These are phyloP conservation scores for Vireo altiloquus DNA, from an alignment of 2,113 vertebrate genomes.

Conservation along the genomic window DNA sequence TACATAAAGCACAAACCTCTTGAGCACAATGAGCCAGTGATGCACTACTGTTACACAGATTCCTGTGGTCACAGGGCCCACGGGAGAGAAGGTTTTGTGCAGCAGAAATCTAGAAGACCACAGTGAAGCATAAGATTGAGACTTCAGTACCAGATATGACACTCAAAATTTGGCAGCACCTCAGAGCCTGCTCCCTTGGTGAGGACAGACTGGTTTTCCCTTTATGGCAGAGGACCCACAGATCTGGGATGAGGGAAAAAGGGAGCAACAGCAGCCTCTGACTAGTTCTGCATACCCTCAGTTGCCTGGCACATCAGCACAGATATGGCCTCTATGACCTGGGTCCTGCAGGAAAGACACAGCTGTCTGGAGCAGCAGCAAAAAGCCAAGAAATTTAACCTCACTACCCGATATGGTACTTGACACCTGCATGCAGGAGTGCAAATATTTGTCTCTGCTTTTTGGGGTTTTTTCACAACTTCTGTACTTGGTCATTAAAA, in stretches of 20 bases:
- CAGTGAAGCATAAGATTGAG: neutral
- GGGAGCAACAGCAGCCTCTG: neutral
- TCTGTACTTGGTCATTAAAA: neutral
- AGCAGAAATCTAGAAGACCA: neutral
- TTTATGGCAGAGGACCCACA: neutral
- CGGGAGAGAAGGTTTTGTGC: neutral
- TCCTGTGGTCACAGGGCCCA: fast-evolving
- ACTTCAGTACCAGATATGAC: neutral
- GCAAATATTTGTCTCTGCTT: neutral
- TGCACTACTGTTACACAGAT: neutral
- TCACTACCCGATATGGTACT: neutral
- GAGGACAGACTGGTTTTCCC: neutral
- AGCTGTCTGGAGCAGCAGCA: neutral
- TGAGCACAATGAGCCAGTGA: neutral
- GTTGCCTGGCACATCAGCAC: neutral
- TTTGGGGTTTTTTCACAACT: neutral
- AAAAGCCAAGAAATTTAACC: neutral
- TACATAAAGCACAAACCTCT: neutral
- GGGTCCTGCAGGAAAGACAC: neutral
- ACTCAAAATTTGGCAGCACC: neutral
- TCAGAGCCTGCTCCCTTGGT: neutral
- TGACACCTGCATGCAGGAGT: neutral
- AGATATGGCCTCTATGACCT: neutral
- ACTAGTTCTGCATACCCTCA: fast-evolving
- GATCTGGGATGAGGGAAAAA: neutral